Evolutionary conservation across 2,113 vertebrate genomes (phyloP), one percentile per base, ranked within the genome.

Genomic region (Seriola aureovittata): DNA sequence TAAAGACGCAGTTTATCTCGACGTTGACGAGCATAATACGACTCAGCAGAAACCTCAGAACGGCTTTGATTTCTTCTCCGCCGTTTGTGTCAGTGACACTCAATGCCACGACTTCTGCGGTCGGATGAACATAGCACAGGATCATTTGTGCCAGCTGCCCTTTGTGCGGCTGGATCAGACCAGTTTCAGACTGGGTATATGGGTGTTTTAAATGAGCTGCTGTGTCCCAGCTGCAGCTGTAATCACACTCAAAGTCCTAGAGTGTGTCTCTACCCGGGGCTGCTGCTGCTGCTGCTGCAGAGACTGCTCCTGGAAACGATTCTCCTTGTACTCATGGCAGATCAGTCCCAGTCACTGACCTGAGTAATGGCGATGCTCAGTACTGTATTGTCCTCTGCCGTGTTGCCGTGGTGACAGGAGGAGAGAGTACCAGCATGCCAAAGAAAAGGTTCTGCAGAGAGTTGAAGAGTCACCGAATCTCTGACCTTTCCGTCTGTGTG

Each of bases 381-480:
- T 64, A 75, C 82, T 80, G 84, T 85, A 85, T 92, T 92, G 84
- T 91, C 82, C 81, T 90, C 84, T 79, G 71, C 70, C n/a, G 48
- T 62, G 91, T 92, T 92, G 92, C 91, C 84, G 74, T 88, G 90
- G 90, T 86, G 88, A 94, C 90, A 52, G 92, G 14, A 79, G 78
- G 86, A 81, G 73, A 84, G 71, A 32, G 79, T 71, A 77, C 40
- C 66, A 44, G 84, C 71, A 85, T 81, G 85, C 71, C 64, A 80
- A 84, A 84, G 82, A 81, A 80, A 87, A 84, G 82, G 85, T 85
- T 87, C 74, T 87, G 84, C 79, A 60, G 80, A 84, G 86, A 88
- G 81, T 84, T 83, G 75, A 90, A 32, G 79, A 85, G 88, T 90
- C 89, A 74, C 73, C 0, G 36, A 85, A 75, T 85, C 79, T 82